Conservation (phyloP, 2,113 vertebrate genomes). For the Eulemur macaco region DNA sequence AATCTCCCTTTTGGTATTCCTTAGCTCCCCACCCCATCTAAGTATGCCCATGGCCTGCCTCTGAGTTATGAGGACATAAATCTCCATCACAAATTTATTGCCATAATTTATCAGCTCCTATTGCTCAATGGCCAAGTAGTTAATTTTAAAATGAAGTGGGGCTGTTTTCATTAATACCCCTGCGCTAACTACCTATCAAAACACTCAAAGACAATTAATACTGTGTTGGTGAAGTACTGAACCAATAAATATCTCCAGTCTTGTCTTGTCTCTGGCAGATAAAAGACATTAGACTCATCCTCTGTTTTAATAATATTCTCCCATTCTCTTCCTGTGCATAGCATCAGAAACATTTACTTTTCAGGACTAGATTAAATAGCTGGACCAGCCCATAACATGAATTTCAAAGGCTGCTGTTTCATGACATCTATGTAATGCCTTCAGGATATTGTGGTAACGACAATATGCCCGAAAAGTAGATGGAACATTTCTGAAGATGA, state of each 20-base stretch:
- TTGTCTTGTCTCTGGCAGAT: slow-evolving; percentile 75
- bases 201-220: slow-evolving; percentile 85
- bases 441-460: slow-evolving; percentile 33
- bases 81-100: slow-evolving; percentile 84
- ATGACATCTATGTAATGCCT: slow-evolving; percentile 4
- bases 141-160: slow-evolving; percentile 87
- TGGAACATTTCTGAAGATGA: not conserved
- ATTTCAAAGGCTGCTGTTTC: slow-evolving; percentile 58
- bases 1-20: slow-evolving; percentile 37
- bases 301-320: slow-evolving; percentile 61
- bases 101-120: slow-evolving; percentile 84
- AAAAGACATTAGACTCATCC: slow-evolving; percentile 62
- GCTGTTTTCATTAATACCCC: slow-evolving; percentile 88
- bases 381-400: slow-evolving; percentile 1
- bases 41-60: slow-evolving; percentile 51
- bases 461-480: slow-evolving; percentile 23
- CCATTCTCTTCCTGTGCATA: slow-evolving; percentile 42
- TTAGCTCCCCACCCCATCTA: slow-evolving; percentile 53
- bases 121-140: slow-evolving; percentile 84
- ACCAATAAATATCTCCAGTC: slow-evolving; percentile 82
- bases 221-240: slow-evolving; percentile 77
- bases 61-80: slow-evolving; percentile 80
- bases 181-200: slow-evolving; percentile 85
- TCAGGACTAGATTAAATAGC: slow-evolving; percentile 62
- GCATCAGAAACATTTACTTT: slow-evolving; percentile 47